Evolutionary conservation across 2,797 vertebrate genomes (phyloP).

Genomic region (Tokudaia muenninki): DNA sequence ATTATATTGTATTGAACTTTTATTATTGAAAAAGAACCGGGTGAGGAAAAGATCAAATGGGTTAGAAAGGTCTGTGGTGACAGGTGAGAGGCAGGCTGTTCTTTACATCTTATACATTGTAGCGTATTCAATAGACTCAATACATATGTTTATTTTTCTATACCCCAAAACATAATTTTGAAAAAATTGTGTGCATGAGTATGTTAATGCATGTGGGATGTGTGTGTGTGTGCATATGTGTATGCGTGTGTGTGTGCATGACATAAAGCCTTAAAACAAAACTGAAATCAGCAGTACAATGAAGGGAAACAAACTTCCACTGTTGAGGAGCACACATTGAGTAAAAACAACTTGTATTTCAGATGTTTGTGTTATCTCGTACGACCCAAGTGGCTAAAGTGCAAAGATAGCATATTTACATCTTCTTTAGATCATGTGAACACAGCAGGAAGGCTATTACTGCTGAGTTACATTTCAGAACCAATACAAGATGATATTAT

Average conservation of each 20-base stretch:
- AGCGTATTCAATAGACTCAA: background rate
- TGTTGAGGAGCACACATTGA: conserved; percentile 33
- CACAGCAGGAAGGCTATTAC: background rate
- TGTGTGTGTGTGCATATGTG: too few relatives aligned
- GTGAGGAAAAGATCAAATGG: background rate
- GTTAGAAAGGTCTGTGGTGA: background rate
- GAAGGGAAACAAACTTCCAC: background rate
- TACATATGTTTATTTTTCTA: background rate
- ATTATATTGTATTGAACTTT: background rate
- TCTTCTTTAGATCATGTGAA: background rate
- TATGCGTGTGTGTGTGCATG: background rate
- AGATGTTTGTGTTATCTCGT: background rate
- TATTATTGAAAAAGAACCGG: background rate
- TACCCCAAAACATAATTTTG: background rate
- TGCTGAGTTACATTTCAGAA: background rate
- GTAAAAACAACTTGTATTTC: background rate
- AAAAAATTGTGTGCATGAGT: too few relatives aligned
- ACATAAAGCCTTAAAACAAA: background rate
- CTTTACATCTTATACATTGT: background rate
- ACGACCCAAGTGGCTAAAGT: background rate
- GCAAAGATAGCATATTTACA: background rate
- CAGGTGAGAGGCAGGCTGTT: background rate
- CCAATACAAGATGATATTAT: background rate
- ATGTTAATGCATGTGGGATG: background rate
- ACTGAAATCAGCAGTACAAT: background rate